Percentiles rank a stretch among this genome's conserved stretches.
These are phyloP conservation scores for Plebejus argus DNA, from an alignment of 2,888 invertebrate genomes.

Conservation along the genomic window DNA sequence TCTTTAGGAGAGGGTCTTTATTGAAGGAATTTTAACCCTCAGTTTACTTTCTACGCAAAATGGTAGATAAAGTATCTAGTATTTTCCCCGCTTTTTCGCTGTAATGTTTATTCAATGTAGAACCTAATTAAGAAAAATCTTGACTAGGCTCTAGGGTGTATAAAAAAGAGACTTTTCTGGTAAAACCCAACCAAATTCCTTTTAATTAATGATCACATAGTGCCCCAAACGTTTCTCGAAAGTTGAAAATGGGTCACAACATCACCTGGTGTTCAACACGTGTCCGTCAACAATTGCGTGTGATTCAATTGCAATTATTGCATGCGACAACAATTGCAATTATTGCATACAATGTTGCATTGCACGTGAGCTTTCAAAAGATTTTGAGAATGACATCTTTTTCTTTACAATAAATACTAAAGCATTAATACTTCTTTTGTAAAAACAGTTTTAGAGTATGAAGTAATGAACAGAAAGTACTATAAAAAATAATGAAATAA, in stretches of 20 bases:
- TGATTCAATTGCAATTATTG: conserved; percentile 3
- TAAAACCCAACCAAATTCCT: too few relatives aligned
- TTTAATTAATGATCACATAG: background rate
- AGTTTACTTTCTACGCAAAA: too few relatives aligned
- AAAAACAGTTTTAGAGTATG: background rate
- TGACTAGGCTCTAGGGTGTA: too few relatives aligned
- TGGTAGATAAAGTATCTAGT: too few relatives aligned
- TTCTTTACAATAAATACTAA: background rate
- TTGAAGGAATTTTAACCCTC: too few relatives aligned
- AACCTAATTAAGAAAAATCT: too few relatives aligned
- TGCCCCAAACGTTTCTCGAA: background rate
- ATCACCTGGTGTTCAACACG: background rate
- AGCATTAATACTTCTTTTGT: background rate
- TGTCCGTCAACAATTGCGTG: background rate
- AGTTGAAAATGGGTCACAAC: conserved; percentile 2
- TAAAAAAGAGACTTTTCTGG: too few relatives aligned
- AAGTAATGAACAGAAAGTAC: background rate
- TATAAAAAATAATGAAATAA: background rate
- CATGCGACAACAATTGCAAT: conserved; percentile 5
- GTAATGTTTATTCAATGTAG: too few relatives aligned
- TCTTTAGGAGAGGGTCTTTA: too few relatives aligned
- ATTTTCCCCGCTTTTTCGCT: too few relatives aligned
- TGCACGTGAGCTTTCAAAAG: conserved; percentile 14
- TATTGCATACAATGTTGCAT: conserved; percentile 10
- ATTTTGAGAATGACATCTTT: background rate